Percentiles rank a stretch among this genome's conserved stretches.
Evolutionary conservation across 2,113 vertebrate species (phyloP).

Genomic region (Otocyon megalotis): DNA sequence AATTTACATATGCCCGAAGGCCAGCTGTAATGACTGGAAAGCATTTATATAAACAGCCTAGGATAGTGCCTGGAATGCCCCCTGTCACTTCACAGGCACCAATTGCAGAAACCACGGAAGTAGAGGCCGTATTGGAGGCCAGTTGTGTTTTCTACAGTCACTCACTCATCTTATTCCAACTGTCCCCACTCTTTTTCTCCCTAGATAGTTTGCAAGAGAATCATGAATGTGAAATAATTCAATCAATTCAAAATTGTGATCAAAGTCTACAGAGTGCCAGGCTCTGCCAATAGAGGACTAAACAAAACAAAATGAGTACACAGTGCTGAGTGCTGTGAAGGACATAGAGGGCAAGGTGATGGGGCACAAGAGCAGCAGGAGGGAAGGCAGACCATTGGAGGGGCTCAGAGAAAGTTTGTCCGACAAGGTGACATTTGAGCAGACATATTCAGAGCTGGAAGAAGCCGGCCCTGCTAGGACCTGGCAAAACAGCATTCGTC

Average conservation of each 20-base stretch:
- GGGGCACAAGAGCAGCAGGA: neutral
- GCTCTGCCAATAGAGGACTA: neutral
- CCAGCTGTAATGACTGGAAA: neutral
- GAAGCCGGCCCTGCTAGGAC: neutral
- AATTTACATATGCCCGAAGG: neutral
- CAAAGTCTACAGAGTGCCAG: neutral
- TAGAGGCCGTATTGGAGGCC: neutral
- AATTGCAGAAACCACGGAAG: neutral
- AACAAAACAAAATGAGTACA: neutral
- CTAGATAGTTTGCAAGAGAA: neutral
- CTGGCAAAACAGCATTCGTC: neutral
- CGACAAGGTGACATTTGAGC: no score
- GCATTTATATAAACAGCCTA: neutral
- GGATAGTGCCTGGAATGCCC: neutral
- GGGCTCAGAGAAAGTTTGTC: neutral
- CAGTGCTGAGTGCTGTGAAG: neutral
- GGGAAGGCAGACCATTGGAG: no score
- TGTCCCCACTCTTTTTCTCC: neutral
- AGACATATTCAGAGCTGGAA: neutral
- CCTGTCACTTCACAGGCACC: neutral
- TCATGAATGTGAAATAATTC: neutral
- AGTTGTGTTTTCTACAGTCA: neutral
- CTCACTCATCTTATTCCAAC: neutral
- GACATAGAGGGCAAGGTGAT: neutral
- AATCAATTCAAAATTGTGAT: neutral